Conservation (phyloP, 2,888 invertebrate genomes). For the Ethmia dodecea region DNA sequence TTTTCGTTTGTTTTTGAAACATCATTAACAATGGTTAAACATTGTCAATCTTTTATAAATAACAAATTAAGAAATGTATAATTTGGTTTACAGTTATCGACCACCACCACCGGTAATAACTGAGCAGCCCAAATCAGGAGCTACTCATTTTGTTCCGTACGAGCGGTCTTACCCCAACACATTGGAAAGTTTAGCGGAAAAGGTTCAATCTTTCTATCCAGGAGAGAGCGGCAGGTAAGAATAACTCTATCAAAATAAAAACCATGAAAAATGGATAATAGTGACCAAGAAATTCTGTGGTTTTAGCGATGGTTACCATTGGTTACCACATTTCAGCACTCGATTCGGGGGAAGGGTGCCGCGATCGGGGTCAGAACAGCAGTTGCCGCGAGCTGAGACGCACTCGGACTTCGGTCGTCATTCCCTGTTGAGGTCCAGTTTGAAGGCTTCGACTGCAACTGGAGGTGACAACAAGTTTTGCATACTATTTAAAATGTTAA, state of each 20-base stretch:
- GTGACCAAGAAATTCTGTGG: conserved; percentile 32
- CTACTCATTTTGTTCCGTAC: conserved; percentile 91
- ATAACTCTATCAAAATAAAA: background rate
- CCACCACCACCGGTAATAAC: conserved; percentile 94
- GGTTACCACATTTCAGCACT: conserved; percentile 36
- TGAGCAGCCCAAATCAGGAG: conserved; percentile 89
- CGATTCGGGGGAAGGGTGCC: conserved; percentile 80
- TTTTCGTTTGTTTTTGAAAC: no score
- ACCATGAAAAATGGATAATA: conserved; percentile 26
- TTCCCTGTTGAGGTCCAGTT: conserved; percentile 87
- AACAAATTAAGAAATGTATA: no score
- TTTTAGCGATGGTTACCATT: conserved; percentile 14
- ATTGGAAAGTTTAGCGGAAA: conserved; percentile 93
- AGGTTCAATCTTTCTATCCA: conserved; percentile 91
- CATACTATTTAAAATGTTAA: background rate
- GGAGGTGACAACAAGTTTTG: conserved; percentile 30
- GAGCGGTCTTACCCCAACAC: conserved; percentile 92
- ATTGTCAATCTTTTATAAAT: no score
- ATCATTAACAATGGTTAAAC: no score
- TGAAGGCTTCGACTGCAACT: conserved; percentile 80
- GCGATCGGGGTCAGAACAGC: conserved; percentile 94
- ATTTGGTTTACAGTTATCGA: conserved; percentile 74
- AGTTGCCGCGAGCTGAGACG: conserved; percentile 88
- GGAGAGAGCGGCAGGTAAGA: conserved; percentile 56
- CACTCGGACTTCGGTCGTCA: conserved; percentile 91